A percentile compares a stretch with the other conserved stretches of the same genome.
These are phyloP conservation scores for Drosophila sturtevanti DNA, from an alignment of 1,140 invertebrate species.

Conservation along the genomic window DNA sequence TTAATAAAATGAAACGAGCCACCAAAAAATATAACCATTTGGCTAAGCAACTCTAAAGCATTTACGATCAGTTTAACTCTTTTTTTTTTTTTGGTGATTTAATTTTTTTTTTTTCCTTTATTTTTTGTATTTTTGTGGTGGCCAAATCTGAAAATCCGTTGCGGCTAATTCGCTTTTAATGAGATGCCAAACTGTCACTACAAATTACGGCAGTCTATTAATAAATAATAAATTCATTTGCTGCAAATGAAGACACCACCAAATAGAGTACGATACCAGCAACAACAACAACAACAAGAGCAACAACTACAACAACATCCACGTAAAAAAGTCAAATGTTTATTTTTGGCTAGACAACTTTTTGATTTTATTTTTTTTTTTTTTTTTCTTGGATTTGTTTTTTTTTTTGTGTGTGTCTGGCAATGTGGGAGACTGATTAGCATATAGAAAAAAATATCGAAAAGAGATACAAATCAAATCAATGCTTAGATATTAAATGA, in stretches of 20 bases:
- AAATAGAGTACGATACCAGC: constrained; percentile 36
- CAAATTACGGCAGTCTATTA: constrained; percentile 75
- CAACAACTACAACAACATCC: neutral
- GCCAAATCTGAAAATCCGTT: constrained; percentile 18
- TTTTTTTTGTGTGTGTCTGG: constrained; percentile 36
- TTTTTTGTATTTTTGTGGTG: neutral
- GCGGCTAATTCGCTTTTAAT: constrained; percentile 68
- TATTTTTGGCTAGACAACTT: constrained; percentile 74
- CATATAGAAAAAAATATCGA: constrained; percentile 40
- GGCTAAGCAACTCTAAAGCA: neutral
- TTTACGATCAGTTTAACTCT: constrained; percentile 21
- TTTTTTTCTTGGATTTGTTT: neutral
- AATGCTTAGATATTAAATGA: neutral
- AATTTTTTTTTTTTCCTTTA: neutral
- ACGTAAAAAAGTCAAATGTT: constrained; percentile 32
- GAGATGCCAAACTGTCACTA: constrained; percentile 77
- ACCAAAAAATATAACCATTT: neutral
- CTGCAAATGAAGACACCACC: constrained; percentile 65
- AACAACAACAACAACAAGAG: constrained; percentile 5
- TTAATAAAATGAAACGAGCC: neutral
- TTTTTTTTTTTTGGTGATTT: neutral
- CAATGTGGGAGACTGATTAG: constrained; percentile 78
- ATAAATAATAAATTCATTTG: constrained; percentile 76
- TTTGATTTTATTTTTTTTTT: constrained; percentile 1
- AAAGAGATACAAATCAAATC: constrained; percentile 2